Evolutionary conservation across 2,797 vertebrate species (phyloP).

Genomic region (Pogoniulus pusillus): DNA sequence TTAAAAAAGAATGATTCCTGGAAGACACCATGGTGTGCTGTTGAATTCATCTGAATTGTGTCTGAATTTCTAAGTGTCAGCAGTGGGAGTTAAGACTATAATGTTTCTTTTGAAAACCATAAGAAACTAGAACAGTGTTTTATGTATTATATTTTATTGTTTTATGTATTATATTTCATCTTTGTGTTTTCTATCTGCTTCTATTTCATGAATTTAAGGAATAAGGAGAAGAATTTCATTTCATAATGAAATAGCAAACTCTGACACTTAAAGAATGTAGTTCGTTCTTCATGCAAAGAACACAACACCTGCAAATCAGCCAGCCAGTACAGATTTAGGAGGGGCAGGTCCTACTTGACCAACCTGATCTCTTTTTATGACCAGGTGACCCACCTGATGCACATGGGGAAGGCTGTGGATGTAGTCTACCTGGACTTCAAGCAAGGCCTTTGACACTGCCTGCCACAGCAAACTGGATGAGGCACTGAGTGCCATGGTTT

Average conservation of each 20-base stretch:
- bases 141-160: not conserved
- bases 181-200: not conserved
- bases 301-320: not conserved
- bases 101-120: not conserved
- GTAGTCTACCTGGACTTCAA: no score
- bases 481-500: no score
- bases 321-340: no score
- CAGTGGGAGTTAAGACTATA: not conserved
- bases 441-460: no score
- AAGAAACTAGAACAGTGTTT: not conserved
- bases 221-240: not conserved
- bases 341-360: no score
- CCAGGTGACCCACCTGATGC: no score
- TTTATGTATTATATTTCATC: not conserved
- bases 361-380: no score
- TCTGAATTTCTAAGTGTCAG: slow-evolving; percentile 9
- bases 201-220: not conserved
- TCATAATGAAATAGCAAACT: not conserved
- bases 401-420: no score
- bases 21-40: not conserved
- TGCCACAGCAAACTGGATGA: no score
- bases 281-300: not conserved
- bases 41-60: not conserved
- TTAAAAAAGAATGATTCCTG: not conserved
- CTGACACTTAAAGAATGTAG: not conserved